These are phyloP conservation scores for Leucoma salicis DNA, from an alignment of 2,888 invertebrate species.

Conservation along the genomic window DNA sequence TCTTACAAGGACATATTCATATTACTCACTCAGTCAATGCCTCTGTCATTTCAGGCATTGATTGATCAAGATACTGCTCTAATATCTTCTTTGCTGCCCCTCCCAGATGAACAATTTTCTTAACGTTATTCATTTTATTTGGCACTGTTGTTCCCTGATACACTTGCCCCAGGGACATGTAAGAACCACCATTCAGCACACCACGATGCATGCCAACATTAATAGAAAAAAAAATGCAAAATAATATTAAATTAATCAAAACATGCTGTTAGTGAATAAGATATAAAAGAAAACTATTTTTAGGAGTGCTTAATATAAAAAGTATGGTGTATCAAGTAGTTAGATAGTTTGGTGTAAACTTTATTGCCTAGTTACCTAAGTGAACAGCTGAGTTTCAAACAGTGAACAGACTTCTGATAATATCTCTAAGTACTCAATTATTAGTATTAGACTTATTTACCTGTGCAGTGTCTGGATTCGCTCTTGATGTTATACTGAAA, in stretches of 20 bases:
- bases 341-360: slow-evolving; percentile 31
- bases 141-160: slow-evolving; percentile 84
- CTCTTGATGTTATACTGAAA: slow-evolving; percentile 7
- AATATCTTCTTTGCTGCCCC: slow-evolving; percentile 59
- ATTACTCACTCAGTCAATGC: slow-evolving; percentile 44
- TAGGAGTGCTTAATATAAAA: slow-evolving; percentile 5
- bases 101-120: slow-evolving; percentile 82
- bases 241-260: slow-evolving; percentile 32
- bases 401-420: slow-evolving; percentile 7
- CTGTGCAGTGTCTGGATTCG: slow-evolving; percentile 14
- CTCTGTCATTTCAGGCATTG: slow-evolving; percentile 31
- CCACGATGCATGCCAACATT: slow-evolving; percentile 84
- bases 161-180: slow-evolving; percentile 84
- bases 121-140: slow-evolving; percentile 77
- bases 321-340: slow-evolving; percentile 10
- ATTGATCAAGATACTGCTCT: slow-evolving; percentile 40
- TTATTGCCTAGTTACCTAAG: slow-evolving; percentile 33
- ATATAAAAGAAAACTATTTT: neutral
- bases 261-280: neutral
- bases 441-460: slow-evolving; percentile 28
- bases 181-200: slow-evolving; percentile 83
- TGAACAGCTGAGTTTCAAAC: slow-evolving; percentile 37
- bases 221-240: slow-evolving; percentile 48
- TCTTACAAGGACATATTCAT: slow-evolving; percentile 13
- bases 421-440: neutral